phyloP scores from a whole-genome alignment of 1,140 invertebrate genomes.

The Pogonomyrmex californicus region DNA sequence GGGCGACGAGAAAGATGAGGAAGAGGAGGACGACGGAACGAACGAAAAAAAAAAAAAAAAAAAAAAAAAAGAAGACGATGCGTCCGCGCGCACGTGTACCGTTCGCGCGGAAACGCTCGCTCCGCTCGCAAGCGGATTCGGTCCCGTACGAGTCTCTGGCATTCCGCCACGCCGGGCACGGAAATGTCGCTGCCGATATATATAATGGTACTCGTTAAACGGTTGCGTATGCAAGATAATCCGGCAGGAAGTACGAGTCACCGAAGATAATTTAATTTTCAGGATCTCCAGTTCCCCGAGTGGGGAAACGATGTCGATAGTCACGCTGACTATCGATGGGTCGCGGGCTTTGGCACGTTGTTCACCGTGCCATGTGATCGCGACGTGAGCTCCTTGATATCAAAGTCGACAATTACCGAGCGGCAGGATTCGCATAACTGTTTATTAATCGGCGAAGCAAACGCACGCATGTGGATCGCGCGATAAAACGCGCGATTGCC shows the following conservation, averaged over 20 bases:
- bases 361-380: background rate
- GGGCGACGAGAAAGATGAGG: background rate
- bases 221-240: background rate
- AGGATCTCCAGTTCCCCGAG: background rate
- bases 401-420: background rate
- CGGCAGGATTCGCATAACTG: background rate
- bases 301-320: too few species aligned
- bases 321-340: background rate
- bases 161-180: background rate
- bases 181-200: conserved; percentile 18
- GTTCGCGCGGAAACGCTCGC: conserved; percentile 10
- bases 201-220: background rate
- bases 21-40: background rate
- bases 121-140: conserved; percentile 6
- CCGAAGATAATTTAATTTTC: conserved; percentile 25
- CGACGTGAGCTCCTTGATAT: background rate
- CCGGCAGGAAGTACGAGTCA: background rate
- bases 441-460: conserved; percentile 20
- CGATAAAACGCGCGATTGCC: background rate
- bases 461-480: conserved; percentile 16
- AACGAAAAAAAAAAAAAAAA: background rate
- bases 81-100: conserved; percentile 14
- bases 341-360: background rate
- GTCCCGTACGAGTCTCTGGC: conserved; percentile 2
- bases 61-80: background rate